Evolutionary conservation across 2,113 vertebrate species (phyloP).

Genomic region (Macroglossus sobrinus): DNA sequence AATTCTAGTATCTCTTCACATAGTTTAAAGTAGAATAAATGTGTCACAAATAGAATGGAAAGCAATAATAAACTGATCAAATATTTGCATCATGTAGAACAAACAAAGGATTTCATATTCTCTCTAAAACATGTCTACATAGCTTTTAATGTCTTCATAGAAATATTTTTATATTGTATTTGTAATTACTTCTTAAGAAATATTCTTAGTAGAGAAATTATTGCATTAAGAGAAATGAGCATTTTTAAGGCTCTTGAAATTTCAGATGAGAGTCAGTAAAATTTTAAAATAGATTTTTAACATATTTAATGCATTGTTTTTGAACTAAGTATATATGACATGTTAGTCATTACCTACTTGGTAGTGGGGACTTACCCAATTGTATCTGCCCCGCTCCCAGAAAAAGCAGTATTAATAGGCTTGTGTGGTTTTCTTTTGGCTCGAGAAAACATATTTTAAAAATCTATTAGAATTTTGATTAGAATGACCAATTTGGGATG

Average conservation of each 20-base stretch:
- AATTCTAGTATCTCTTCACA: background rate
- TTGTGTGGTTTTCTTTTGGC: background rate
- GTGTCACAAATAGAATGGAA: background rate
- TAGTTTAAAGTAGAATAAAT: background rate
- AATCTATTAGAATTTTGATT: too few species aligned
- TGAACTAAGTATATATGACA: background rate
- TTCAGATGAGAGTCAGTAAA: background rate
- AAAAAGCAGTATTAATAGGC: background rate
- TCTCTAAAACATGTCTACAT: background rate
- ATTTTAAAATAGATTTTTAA: background rate
- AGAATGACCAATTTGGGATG: too few species aligned
- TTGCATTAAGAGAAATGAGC: background rate
- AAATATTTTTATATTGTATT: background rate
- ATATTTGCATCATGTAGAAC: background rate
- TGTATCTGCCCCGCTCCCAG: background rate
- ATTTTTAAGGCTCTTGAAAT: background rate
- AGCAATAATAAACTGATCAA: background rate
- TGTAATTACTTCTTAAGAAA: constrained; percentile 4
- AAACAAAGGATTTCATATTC: background rate
- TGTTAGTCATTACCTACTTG: background rate
- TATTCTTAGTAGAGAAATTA: background rate
- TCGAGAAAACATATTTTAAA: background rate
- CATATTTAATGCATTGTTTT: background rate
- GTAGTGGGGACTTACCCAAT: background rate
- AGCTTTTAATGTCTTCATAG: background rate